Base-by-base conservation (phyloP, 2,888 invertebrate species). In the Troides oblongomaculatus region DNA sequence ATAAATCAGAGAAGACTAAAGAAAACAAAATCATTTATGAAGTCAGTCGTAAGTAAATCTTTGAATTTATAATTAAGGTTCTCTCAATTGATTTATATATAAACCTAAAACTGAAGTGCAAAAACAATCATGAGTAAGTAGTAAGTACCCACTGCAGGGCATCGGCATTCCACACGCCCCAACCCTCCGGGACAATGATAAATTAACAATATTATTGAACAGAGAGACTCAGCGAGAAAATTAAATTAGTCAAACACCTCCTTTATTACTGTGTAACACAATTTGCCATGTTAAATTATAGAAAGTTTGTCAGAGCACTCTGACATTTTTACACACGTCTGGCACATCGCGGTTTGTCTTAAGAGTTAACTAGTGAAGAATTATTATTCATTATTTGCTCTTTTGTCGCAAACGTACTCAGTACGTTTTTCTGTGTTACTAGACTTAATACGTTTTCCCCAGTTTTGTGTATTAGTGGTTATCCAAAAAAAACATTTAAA, bases 181-280 rank as follows among this genome's bases (percentile, higher is more conserved):
- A 73, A 71, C 77, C 78, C 83, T 79, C 77, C 74, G 75, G 72
- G 79, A 78, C 81, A 84, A 84, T 88, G 88, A 89, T 89, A 86
- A 89, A 89, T 89, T 88, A 87, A 85, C 87, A 81, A 82, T 86
- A 83, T 78, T 88, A 89, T 86, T 88, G 81, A 80, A 79, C 78
- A 70, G 75, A 75, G 74, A 75, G 74, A 79, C 76, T 77, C 76
- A 73, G 75, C 77, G 76, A 75, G 79, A 77, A 83, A 86, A 86
- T 89, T 81, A 83, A 86, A 87, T 88, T 85, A 85, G 81, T 81
- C 80, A 81, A 84, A 84, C 83, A 75, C 75, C 66, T 73, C 74
- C 77, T 75, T 77, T 80, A 79, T 76, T 77, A 74, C 74, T 73
- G 66, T 64, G 69, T 69, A 73, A 72, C 73, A 72, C 73, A 73